Evolutionary conservation across 2,888 invertebrate species (phyloP).

Genomic region (Netelia fuscicornis): DNA sequence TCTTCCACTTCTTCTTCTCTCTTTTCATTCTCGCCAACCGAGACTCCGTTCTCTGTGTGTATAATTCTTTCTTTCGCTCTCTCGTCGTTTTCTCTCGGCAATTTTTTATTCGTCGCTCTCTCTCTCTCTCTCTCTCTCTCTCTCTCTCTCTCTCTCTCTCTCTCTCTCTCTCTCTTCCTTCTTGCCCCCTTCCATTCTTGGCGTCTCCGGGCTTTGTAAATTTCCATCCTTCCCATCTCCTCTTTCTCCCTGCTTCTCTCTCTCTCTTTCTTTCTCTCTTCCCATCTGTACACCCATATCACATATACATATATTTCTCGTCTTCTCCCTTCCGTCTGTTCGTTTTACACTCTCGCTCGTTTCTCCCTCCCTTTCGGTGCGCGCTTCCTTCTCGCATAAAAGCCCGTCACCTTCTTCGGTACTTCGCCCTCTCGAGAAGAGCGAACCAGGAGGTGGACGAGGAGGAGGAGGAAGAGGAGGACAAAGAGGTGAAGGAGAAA

Average conservation of each 20-base stretch:
- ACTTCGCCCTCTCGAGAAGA: conserved; percentile 57
- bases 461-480: neutral
- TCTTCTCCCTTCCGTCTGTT: conserved; percentile 66
- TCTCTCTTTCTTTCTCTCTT: conserved; percentile 58
- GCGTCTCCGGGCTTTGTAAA: conserved; percentile 52
- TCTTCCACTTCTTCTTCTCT: conserved; percentile 32
- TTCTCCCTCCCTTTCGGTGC: conserved; percentile 55
- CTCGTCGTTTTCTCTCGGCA: conserved; percentile 68
- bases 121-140: conserved; percentile 23
- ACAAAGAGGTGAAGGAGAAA: neutral
- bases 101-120: conserved; percentile 49
- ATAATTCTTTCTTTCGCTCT: conserved; percentile 7
- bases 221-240: conserved; percentile 66
- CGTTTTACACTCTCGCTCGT: conserved; percentile 60
- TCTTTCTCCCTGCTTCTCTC: conserved; percentile 57
- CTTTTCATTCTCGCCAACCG: conserved; percentile 14
- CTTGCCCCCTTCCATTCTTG: conserved; percentile 42
- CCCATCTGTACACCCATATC: conserved; percentile 58
- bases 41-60: neutral
- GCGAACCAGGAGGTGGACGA: neutral
- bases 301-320: conserved; percentile 17
- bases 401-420: conserved; percentile 64
- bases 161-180: neutral
- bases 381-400: conserved; percentile 62
- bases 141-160: conserved; percentile 16